phyloP scores from a whole-genome alignment of 2,113 vertebrate species.

The Eidolon helvum region DNA sequence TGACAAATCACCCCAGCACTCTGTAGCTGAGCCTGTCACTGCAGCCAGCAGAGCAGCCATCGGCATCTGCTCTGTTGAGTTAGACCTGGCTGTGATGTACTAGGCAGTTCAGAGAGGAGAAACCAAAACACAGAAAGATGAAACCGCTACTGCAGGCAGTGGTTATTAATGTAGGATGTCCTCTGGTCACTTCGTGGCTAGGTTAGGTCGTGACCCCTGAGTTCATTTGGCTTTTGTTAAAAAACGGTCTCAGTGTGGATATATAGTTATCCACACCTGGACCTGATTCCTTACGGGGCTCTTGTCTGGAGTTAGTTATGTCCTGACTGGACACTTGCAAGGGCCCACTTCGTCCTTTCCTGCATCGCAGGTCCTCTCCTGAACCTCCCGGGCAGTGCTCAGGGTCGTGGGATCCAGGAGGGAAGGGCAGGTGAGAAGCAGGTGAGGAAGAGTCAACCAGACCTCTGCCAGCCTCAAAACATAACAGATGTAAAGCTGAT shows the following conservation, averaged over 20 bases:
- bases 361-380: neutral
- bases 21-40: neutral
- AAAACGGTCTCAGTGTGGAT: neutral
- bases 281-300: neutral
- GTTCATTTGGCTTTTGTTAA: conserved; percentile 25
- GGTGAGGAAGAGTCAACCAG: neutral
- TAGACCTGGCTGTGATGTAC: neutral
- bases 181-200: neutral
- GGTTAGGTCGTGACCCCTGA: neutral
- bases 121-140: neutral
- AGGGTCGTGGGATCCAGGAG: neutral
- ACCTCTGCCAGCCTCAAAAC: neutral
- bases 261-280: neutral
- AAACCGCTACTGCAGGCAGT: neutral
- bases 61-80: neutral
- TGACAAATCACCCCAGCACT: neutral
- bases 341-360: neutral
- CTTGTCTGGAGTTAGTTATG: neutral
- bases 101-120: neutral
- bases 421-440: neutral
- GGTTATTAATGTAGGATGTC: neutral
- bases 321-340: neutral
- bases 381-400: neutral
- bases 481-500: neutral
- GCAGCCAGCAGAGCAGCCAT: neutral